Evolutionary conservation across 2,797 vertebrate species (phyloP).

Genomic region (Mionectes olivaceus): DNA sequence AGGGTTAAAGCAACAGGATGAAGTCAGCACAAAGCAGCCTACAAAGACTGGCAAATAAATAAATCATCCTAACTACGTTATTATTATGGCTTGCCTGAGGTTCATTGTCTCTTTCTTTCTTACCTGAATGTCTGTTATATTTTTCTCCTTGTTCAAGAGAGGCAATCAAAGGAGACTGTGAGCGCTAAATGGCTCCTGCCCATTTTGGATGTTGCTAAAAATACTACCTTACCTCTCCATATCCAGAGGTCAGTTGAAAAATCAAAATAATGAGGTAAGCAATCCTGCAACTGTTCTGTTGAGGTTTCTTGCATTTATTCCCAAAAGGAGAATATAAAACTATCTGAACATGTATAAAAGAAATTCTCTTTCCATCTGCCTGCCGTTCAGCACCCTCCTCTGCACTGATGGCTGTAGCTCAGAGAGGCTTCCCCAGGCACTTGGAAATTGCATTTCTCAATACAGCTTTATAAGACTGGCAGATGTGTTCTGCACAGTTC

Average conservation of each 20-base stretch:
- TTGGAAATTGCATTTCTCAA: conserved; percentile 24
- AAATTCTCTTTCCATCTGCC: conserved; percentile 5
- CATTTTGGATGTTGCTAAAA: conserved; percentile 50
- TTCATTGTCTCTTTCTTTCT: conserved; percentile 36
- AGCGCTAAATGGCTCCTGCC: conserved; percentile 40
- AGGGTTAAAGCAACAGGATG: conserved; percentile 55
- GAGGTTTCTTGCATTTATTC: conserved; percentile 11
- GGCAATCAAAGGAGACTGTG: background rate
- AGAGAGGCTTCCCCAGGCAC: conserved; percentile 23
- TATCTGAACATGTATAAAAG: background rate
- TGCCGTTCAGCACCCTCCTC: conserved; percentile 22
- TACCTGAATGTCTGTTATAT: conserved; percentile 41
- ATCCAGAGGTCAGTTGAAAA: conserved; percentile 63
- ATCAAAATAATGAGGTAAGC: conserved; percentile 49
- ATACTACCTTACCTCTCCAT: conserved; percentile 20
- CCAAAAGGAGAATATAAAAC: background rate
- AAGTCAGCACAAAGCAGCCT: conserved; percentile 54
- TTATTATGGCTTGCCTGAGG: conserved; percentile 29
- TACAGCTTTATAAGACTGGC: background rate
- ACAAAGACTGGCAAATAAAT: conserved; percentile 51
- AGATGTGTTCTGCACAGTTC: conserved; percentile 22
- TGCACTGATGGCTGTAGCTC: background rate
- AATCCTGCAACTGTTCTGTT: background rate
- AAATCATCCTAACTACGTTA: conserved; percentile 38
- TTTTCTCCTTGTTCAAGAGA: background rate